Evolutionary conservation across 2,797 vertebrate genomes (phyloP).

Genomic region (Lepus oiostolus): DNA sequence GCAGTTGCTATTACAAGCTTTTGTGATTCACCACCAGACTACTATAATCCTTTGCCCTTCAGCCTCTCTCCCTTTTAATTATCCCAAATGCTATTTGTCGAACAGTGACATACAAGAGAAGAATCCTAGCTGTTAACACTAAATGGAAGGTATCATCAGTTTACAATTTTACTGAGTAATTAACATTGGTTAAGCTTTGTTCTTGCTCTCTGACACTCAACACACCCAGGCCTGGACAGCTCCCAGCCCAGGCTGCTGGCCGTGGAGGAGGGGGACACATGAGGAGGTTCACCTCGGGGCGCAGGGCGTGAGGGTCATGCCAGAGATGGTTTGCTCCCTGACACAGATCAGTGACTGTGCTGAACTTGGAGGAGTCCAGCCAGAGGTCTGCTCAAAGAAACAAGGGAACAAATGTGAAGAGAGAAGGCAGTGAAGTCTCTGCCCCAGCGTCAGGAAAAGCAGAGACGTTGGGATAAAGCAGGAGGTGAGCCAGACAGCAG

Average conservation of each 20-base stretch:
- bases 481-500: not conserved
- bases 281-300: not conserved
- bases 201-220: not conserved
- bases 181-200: conserved; percentile 33
- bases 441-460: not conserved
- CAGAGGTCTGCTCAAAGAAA: not conserved
- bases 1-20: conserved; percentile 26
- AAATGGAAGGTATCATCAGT: conserved; percentile 28
- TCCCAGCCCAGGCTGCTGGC: not conserved
- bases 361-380: not conserved
- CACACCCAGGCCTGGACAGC: not conserved
- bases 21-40: conserved; percentile 9
- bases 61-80: conserved; percentile 57
- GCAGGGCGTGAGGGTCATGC: not conserved
- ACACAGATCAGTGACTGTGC: not conserved
- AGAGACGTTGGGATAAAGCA: not conserved
- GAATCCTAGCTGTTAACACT: conserved; percentile 44
- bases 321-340: not conserved
- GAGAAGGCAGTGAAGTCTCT: not conserved
- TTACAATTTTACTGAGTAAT: conserved; percentile 47
- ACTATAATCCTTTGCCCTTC: conserved; percentile 37
- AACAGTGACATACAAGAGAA: conserved; percentile 33
- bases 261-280: no score
- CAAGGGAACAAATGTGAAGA: not conserved
- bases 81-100: conserved; percentile 40